Conservation (phyloP, 2,888 invertebrate genomes). For the Antheraea yamamai region DNA sequence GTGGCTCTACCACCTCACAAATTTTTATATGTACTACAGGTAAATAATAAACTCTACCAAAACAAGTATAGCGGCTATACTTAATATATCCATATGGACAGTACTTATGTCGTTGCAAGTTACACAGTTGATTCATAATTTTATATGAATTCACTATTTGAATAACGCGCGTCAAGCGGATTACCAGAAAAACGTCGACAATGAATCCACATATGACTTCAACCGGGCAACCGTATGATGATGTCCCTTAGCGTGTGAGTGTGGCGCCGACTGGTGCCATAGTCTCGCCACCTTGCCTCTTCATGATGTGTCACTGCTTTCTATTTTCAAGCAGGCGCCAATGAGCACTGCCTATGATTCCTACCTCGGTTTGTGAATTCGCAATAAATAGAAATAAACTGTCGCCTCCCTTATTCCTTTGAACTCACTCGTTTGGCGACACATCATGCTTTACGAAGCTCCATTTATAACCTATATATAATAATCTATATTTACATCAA, state of each 20-base stretch:
- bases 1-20: too few species aligned
- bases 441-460: constrained; percentile 19
- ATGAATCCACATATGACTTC: neutral
- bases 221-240: constrained; percentile 13
- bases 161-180: neutral
- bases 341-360: constrained; percentile 50
- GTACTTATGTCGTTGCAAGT: too few species aligned
- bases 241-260: constrained; percentile 33
- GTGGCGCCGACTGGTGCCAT: constrained; percentile 44
- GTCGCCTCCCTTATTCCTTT: constrained; percentile 20
- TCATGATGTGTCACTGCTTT: constrained; percentile 68
- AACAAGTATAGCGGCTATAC: neutral
- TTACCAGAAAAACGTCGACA: neutral
- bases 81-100: neutral
- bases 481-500: neutral
- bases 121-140: too few species aligned
- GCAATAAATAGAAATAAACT: constrained; percentile 36
- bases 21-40: neutral
- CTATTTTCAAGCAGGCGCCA: constrained; percentile 71
- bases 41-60: neutral
- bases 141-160: neutral
- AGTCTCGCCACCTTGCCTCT: constrained; percentile 48
- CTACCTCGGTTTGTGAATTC: constrained; percentile 40
- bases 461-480: constrained; percentile 14
- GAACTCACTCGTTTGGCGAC: constrained; percentile 21